Conservation (phyloP, 2,113 vertebrate genomes). For the Pollachius pollachius region DNA sequence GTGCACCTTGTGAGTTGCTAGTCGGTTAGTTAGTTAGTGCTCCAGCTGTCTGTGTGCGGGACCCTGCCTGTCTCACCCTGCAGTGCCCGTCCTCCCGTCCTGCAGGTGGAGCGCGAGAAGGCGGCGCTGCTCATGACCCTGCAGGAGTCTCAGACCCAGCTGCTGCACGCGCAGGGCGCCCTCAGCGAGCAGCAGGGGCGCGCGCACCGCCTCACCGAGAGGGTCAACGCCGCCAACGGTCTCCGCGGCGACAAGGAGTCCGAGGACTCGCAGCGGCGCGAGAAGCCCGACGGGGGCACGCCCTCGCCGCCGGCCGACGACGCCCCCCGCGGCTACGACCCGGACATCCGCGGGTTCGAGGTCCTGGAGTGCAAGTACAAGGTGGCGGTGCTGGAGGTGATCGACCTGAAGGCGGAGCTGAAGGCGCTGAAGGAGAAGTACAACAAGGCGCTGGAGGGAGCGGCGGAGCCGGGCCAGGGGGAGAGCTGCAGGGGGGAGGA, state of each 20-base stretch:
- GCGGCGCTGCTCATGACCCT: constrained; percentile 86
- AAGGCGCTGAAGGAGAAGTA: constrained; percentile 95
- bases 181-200: constrained; percentile 89
- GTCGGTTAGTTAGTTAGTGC: too few species aligned
- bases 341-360: constrained; percentile 88
- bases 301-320: constrained; percentile 31
- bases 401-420: constrained; percentile 95
- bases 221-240: constrained; percentile 80
- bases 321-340: constrained; percentile 79
- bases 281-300: constrained; percentile 77
- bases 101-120: constrained; percentile 94
- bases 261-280: constrained; percentile 78
- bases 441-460: constrained; percentile 86
- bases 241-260: constrained; percentile 84
- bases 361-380: constrained; percentile 95
- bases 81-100: constrained; percentile 15
- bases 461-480: constrained; percentile 80
- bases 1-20: too few species aligned
- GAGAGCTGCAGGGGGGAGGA: constrained; percentile 67
- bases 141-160: constrained; percentile 92
- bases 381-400: constrained; percentile 95
- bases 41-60: too few species aligned
- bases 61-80: background rate
- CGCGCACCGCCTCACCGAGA: constrained; percentile 87
- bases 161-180: constrained; percentile 94